Percentiles rank a stretch among this genome's conserved stretches.
These are phyloP conservation scores for Sakesphorus luctuosus DNA, from an alignment of 2,113 vertebrate species.

Conservation along the genomic window DNA sequence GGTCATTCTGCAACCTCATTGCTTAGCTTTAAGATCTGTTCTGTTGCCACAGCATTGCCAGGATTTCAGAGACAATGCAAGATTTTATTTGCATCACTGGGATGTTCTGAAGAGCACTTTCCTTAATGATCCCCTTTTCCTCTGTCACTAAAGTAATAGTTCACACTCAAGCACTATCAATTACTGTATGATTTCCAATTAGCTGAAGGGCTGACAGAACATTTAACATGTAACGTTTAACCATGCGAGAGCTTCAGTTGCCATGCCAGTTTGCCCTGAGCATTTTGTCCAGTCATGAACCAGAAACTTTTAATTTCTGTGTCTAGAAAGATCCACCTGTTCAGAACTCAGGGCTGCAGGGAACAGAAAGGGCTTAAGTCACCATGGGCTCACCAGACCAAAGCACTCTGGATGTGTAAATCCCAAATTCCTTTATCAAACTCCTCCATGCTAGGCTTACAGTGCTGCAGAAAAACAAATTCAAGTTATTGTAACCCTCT, in stretches of 20 bases:
- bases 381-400: not conserved
- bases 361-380: not conserved
- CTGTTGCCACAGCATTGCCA: not conserved
- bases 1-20: not conserved
- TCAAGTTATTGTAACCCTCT: not conserved
- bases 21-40: not conserved
- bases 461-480: not conserved
- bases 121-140: not conserved
- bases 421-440: not conserved
- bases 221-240: not conserved
- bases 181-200: too few species aligned
- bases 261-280: not conserved
- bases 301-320: not conserved
- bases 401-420: not conserved
- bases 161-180: fast-evolving
- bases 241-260: not conserved
- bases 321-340: not conserved
- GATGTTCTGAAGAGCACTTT: not conserved
- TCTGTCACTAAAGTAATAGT: not conserved
- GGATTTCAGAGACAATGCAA: not conserved
- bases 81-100: not conserved
- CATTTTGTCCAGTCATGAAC: not conserved
- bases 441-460: not conserved
- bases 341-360: not conserved
- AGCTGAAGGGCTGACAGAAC: not conserved